Evolutionary conservation across 2,888 invertebrate species (phyloP), one percentile per base, ranked within the genome.

Genomic region (Actias luna): DNA sequence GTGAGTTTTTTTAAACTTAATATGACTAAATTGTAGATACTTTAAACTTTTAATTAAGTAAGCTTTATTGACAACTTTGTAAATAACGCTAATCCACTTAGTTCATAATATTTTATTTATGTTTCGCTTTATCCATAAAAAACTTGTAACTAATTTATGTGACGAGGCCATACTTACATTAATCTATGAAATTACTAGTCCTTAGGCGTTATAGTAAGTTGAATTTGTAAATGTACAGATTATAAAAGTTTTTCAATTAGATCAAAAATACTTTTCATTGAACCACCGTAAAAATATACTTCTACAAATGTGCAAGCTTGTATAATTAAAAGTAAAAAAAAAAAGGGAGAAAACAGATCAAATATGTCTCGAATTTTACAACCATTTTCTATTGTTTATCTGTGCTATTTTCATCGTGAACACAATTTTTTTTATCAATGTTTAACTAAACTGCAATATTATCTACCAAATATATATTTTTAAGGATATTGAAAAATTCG

Each of bases 91-190:
- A 29, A 16, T 55, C 7, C 16, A 55, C 2, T 14, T 55, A 16
- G 5, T 29, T 10, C n/a, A n/a, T n/a, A n/a, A 29, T 55, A 55
- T 55, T 55, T 55, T 55, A 55, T 29, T 55, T 55, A 5, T 27
- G n/a, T 18, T 42, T 29, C n/a, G 18, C 29, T 55, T 55, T 55
- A 8, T n/a, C 29, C 2, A 16, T 52, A 52, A 29, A 16, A 16
- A 52, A 55, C 55, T 39, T 62, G 42, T 67, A 64, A 69, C 66
- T 74, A 69, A 60, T 63, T 72, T 61, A 69, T 65, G 70, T 68
- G 71, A 74, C 73, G 86, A 85, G 83, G 89, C 89, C 89, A 89
- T 89, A 88, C 79, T 78, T 70, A 73, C 8, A 52, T 52, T 52
- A n/a, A n/a, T n/a, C 29, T 55, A 55, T 55, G 55, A 55, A 55